Evolutionary conservation across 2,888 invertebrate species (phyloP).

Genomic region (Cryptus armator): DNA sequence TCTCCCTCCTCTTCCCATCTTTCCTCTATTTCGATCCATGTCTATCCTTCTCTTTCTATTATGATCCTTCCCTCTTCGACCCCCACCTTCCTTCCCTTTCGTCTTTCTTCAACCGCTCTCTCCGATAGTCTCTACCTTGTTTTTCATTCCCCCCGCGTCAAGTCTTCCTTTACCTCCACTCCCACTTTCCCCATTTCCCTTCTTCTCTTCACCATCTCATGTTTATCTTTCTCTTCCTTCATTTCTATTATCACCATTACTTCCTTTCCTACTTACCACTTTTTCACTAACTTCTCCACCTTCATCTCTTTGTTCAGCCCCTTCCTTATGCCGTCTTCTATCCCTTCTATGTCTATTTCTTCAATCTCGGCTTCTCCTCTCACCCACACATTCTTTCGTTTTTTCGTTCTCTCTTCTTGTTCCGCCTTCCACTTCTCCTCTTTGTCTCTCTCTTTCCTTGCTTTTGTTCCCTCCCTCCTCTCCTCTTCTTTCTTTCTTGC

Average conservation of each 20-base stretch:
- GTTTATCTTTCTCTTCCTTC: background rate
- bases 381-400: background rate
- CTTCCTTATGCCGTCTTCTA: background rate
- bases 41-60: background rate
- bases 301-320: background rate
- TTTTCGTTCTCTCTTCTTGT: background rate
- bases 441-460: background rate
- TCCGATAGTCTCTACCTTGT: background rate
- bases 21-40: background rate
- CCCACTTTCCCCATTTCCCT: background rate
- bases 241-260: background rate
- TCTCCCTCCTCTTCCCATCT: background rate
- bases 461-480: no score
- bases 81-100: background rate
- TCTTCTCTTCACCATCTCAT: background rate
- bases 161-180: background rate
- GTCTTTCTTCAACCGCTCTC: background rate
- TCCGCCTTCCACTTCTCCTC: background rate
- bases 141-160: background rate
- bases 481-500: no score
- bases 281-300: background rate
- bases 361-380: background rate
- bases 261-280: background rate
- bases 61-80: background rate
- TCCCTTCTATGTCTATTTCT: background rate